Base-by-base conservation (phyloP, 1,140 invertebrate species). In the Centruroides vittatus region DNA sequence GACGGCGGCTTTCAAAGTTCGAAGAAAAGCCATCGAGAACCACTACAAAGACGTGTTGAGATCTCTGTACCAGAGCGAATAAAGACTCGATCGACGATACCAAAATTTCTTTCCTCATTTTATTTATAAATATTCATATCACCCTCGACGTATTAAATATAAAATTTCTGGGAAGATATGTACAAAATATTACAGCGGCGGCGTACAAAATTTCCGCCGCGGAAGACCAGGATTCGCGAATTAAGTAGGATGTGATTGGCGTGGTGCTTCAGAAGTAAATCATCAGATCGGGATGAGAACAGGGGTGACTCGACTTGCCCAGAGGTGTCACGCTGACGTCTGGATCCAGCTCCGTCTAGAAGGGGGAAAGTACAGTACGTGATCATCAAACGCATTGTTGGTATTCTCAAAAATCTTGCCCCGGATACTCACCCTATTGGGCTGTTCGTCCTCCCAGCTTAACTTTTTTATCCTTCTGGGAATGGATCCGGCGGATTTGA, bases 401-500 rank as follows among this genome's bases (percentile, higher is more conserved):
- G 23, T 23, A 23, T 23, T 23, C 2, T 23, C 23, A 23, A 2
- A 23, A 23, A 23, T 23, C 23, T 23, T 23, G 23, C 23, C 2
- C 23, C 23, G 23, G 23, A 50, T 54, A 49, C 53, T 57, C 47
- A 65, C 65, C 48, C 64, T 61, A 46, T 62, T 62, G 35, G 64
- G 49, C 47, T 66, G 61, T 65, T 85, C 83, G 69, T 86, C 84
- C 66, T 84, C 82, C 84, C 84, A 86, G 54, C 82, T 85, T 12
- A 86, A 71, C 67, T 85, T 86, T 68, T 86, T 86, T 0, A 85
- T 81, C 60, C 82, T 75, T 55, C 79, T 75, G 0, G 82, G 81
- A 35, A 81, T 78, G 9, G 81, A 80, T 75, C 81, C 82, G 81
- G 10, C 67, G 11, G 69, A 69, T 69, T 69, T 70, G 51, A 68